phyloP scores from a whole-genome alignment of 53 echinoderm and acorn worm species.

The Patiria pectinifera region DNA sequence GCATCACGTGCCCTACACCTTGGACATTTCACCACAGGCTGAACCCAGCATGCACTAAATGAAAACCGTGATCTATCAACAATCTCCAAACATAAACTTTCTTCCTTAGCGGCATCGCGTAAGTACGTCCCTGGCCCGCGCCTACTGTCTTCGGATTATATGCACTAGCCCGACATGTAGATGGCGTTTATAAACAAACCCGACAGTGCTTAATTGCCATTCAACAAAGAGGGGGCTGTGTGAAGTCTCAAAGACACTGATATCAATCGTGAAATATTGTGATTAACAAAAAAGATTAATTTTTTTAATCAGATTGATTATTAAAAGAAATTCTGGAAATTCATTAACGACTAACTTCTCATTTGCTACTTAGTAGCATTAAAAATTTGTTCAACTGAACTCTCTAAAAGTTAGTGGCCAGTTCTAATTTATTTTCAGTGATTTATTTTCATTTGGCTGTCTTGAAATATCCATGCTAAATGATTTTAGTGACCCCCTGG shows the following conservation, averaged over 20 bases:
- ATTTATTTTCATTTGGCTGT: neutral
- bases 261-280: neutral
- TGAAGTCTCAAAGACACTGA: neutral
- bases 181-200: constrained; percentile 33
- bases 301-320: too few relatives aligned
- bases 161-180: neutral
- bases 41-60: neutral
- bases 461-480: neutral
- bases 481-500: neutral
- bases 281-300: too few relatives aligned
- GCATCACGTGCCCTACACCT: too few relatives aligned
- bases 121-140: neutral
- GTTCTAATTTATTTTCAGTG: too few relatives aligned
- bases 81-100: constrained; percentile 2
- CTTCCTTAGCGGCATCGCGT: neutral
- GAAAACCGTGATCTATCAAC: constrained; percentile 11
- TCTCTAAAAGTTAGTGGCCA: too few relatives aligned
- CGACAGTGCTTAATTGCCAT: constrained; percentile 22
- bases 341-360: too few relatives aligned
- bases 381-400: too few relatives aligned
- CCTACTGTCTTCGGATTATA: neutral
- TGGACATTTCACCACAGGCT: neutral
- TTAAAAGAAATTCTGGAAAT: too few relatives aligned
- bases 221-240: neutral
- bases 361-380: too few relatives aligned